Percentiles rank a stretch among this genome's conserved stretches.
Evolutionary conservation across 2,888 invertebrate genomes (phyloP).

Genomic region (Spodoptera littoralis): DNA sequence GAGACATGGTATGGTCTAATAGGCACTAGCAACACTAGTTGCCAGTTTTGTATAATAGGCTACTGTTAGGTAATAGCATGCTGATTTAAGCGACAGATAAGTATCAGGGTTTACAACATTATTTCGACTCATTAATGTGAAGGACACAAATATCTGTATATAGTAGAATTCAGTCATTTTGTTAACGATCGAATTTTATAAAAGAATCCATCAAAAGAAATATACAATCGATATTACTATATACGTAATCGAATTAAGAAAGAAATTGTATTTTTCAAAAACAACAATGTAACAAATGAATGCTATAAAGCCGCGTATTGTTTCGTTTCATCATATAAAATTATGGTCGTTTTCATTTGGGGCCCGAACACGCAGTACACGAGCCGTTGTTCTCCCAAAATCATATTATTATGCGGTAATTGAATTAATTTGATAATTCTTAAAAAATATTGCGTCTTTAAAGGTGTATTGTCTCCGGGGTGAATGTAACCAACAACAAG

Average conservation of each 20-base stretch:
- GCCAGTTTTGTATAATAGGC: conserved; percentile 32
- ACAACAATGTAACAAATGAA: conserved; percentile 31
- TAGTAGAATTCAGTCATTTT: no score
- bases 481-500: conserved; percentile 37
- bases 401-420: conserved; percentile 52
- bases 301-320: conserved; percentile 36
- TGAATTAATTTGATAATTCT: conserved; percentile 59
- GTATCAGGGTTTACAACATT: conserved; percentile 16
- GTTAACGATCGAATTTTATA: no score
- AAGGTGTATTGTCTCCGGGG: conserved; percentile 43
- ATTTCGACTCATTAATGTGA: neutral
- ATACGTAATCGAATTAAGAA: conserved; percentile 6
- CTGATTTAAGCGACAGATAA: conserved; percentile 41
- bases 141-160: no score
- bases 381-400: conserved; percentile 39
- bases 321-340: conserved; percentile 44
- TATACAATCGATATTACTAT: neutral
- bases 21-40: conserved; percentile 7
- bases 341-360: conserved; percentile 49
- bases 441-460: conserved; percentile 50
- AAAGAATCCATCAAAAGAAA: no score
- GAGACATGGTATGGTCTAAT: conserved; percentile 37
- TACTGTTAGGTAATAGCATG: conserved; percentile 19
- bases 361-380: conserved; percentile 9
- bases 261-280: conserved; percentile 3